A percentile compares a stretch with the other conserved stretches of the same genome.
phyloP scores from a whole-genome alignment of 2,888 invertebrate species.

The Nudaria mundana region DNA sequence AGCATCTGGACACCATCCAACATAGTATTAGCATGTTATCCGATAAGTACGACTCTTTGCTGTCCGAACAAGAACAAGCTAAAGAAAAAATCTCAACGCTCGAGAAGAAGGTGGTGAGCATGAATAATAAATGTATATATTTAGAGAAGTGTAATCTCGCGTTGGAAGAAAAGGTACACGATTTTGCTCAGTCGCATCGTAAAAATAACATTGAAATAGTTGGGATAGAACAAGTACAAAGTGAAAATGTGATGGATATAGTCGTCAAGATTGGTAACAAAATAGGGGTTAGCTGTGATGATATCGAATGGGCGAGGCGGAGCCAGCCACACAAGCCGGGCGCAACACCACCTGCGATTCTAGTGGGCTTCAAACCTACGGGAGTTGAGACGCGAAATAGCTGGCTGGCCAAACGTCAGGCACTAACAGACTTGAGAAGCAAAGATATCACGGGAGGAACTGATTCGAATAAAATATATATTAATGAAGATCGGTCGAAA shows the following conservation, averaged over 20 bases:
- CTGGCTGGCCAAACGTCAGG: no score
- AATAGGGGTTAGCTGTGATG: neutral
- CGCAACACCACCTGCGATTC: neutral
- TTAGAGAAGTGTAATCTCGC: slow-evolving; percentile 2
- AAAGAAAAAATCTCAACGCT: no score
- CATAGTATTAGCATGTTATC: no score
- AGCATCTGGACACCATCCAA: no score
- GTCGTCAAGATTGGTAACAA: neutral
- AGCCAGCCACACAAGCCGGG: neutral
- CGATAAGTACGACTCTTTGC: no score
- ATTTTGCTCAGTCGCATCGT: no score
- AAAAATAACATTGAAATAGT: no score
- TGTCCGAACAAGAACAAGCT: no score
- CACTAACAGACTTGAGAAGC: neutral
- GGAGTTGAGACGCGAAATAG: slow-evolving; percentile 1
- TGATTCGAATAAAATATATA: neutral
- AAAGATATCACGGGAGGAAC: neutral
- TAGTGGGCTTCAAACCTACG: slow-evolving; percentile 1
- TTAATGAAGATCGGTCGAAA: slow-evolving; percentile 8
- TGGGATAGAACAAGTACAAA: slow-evolving; percentile 1
- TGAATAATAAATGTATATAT: no score
- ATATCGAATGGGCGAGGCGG: no score
- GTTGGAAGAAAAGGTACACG: neutral
- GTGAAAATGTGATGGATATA: slow-evolving; percentile 1
- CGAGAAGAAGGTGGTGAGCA: no score